Percentiles rank a stretch among this genome's conserved stretches.
Evolutionary conservation across 2,113 vertebrate genomes (phyloP).

Genomic region (Garra rufa): DNA sequence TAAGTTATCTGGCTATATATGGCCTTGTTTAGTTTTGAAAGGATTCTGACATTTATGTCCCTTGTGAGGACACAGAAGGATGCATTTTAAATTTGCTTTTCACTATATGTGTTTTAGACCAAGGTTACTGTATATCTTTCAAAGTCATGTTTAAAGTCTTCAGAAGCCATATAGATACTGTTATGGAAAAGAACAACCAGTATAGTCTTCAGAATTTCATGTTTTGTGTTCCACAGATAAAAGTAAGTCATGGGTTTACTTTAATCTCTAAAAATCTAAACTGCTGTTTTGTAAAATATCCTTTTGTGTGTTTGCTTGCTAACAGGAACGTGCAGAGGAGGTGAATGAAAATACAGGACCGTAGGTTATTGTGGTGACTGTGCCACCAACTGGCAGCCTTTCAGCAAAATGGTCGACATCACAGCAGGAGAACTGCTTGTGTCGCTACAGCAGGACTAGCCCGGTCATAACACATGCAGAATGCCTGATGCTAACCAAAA

Average conservation of each 20-base stretch:
- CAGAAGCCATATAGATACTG: background rate
- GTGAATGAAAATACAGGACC: background rate
- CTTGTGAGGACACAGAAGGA: background rate
- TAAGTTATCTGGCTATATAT: slow-evolving; percentile 55
- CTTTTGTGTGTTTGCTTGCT: slow-evolving; percentile 27
- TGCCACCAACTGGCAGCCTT: slow-evolving; percentile 51
- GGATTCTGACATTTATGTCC: background rate
- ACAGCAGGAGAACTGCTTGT: slow-evolving; percentile 77
- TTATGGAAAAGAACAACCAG: background rate
- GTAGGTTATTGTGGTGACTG: slow-evolving; percentile 42
- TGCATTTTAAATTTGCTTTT: background rate
- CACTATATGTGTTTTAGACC: background rate
- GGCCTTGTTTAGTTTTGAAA: background rate
- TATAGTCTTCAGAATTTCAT: background rate
- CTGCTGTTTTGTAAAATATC: background rate
- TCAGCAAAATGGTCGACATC: slow-evolving; percentile 58
- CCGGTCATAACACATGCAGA: slow-evolving; percentile 25
- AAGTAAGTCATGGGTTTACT: no score
- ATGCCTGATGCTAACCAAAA: background rate
- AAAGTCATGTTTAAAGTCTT: background rate
- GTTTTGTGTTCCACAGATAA: background rate
- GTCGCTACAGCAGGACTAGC: slow-evolving; percentile 49
- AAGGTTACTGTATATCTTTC: background rate
- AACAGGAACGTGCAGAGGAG: slow-evolving; percentile 55
- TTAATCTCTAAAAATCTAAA: background rate